phyloP scores from a whole-genome alignment of 2,888 invertebrate species.

The Eupithecia insigniata region DNA sequence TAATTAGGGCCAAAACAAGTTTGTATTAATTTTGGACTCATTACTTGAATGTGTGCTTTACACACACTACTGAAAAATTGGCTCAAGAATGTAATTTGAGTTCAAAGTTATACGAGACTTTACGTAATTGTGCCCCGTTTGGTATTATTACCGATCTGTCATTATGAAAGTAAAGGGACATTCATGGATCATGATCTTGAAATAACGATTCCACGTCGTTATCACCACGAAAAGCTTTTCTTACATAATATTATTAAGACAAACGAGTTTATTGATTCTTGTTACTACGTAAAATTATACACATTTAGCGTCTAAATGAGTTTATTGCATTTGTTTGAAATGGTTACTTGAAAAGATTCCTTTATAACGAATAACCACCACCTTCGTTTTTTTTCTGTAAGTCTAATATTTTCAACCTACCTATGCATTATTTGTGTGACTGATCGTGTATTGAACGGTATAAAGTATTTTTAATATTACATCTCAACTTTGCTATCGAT shows the following conservation, averaged over 20 bases:
- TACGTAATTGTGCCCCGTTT: slow-evolving; percentile 67
- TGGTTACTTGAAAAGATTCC: neutral
- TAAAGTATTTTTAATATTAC: too few relatives aligned
- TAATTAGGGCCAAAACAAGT: slow-evolving; percentile 56
- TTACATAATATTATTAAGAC: slow-evolving; percentile 16
- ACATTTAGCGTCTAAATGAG: neutral
- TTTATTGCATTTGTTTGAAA: neutral
- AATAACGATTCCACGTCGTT: slow-evolving; percentile 25
- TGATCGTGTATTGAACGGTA: too few relatives aligned
- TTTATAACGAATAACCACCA: too few relatives aligned
- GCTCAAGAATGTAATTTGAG: slow-evolving; percentile 50
- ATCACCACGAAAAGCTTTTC: neutral
- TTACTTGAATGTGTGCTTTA: slow-evolving; percentile 48
- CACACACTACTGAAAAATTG: slow-evolving; percentile 52
- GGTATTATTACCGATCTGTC: slow-evolving; percentile 46
- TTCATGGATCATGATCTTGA: slow-evolving; percentile 38
- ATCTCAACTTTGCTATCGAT: too few relatives aligned
- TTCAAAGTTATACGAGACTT: slow-evolving; percentile 62
- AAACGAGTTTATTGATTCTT: neutral
- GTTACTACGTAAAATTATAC: neutral
- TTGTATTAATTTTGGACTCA: slow-evolving; percentile 49
- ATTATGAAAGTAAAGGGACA: slow-evolving; percentile 43
- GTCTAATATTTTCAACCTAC: too few relatives aligned
- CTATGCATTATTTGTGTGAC: too few relatives aligned
- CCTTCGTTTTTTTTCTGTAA: too few relatives aligned